phyloP scores from a whole-genome alignment of 2,797 vertebrate genomes.

The Pseudochirops corinnae region DNA sequence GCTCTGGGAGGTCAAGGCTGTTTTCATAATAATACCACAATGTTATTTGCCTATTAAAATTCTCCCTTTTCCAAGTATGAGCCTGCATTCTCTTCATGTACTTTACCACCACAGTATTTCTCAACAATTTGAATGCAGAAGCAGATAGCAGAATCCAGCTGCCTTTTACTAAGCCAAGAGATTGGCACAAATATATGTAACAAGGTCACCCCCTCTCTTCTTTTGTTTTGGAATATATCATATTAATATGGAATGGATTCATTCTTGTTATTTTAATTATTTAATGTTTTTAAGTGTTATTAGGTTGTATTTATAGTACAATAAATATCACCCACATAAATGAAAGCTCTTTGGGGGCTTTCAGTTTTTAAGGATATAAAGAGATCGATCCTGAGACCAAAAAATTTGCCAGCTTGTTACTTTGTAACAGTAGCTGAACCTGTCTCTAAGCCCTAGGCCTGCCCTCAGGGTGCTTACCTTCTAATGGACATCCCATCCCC shows the following conservation, averaged over 20 bases:
- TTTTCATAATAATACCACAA: background rate
- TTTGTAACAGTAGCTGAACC: background rate
- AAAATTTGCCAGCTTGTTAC: fast-evolving
- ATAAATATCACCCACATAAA: background rate
- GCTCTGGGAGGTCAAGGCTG: background rate
- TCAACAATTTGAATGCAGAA: background rate
- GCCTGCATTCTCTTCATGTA: background rate
- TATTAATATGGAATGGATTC: background rate
- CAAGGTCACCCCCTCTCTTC: background rate
- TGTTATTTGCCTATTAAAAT: background rate
- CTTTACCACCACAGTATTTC: background rate
- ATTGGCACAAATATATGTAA: background rate
- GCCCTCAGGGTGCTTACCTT: background rate
- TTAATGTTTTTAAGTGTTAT: background rate
- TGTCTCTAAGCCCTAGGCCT: background rate
- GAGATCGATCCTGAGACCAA: background rate
- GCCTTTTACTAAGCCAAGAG: background rate
- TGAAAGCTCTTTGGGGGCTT: background rate
- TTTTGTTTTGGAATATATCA: background rate
- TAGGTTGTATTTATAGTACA: background rate
- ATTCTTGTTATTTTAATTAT: background rate
- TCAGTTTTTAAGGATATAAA: background rate
- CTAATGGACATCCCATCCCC: background rate
- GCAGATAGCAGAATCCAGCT: background rate
- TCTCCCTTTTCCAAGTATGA: background rate